phyloP scores from a whole-genome alignment of 2,888 invertebrate species.

The Epinotia nisella region DNA sequence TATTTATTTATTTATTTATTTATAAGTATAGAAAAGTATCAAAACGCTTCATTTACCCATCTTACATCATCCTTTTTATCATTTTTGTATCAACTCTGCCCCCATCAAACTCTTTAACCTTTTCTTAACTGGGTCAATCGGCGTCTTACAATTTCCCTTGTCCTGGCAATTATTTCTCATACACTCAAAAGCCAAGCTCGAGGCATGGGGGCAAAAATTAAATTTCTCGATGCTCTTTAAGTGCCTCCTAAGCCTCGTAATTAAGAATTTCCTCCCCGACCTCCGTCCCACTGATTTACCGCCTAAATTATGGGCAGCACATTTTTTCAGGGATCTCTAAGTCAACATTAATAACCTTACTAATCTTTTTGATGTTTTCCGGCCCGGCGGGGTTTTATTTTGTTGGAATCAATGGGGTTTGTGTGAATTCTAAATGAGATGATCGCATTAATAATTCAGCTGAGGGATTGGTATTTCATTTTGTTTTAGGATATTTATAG shows the following conservation, averaged over 20 bases:
- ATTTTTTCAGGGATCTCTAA: conserved; percentile 43
- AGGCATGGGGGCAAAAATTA: conserved; percentile 57
- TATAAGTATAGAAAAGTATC: too few relatives aligned
- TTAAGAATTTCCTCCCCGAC: conserved; percentile 74
- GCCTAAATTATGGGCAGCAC: conserved; percentile 63
- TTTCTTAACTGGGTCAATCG: not conserved
- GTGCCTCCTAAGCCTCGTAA: conserved; percentile 65
- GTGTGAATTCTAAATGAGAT: conserved; percentile 25
- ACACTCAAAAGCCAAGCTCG: conserved; percentile 17
- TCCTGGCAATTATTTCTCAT: not conserved
- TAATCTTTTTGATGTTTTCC: conserved; percentile 39
- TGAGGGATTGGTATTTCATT: conserved; percentile 1
- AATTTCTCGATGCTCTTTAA: conserved; percentile 57
- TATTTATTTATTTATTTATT: too few relatives aligned
- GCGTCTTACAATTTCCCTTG: not conserved
- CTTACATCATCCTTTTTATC: too few relatives aligned
- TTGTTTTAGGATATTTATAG: not conserved
- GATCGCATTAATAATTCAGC: conserved; percentile 14
- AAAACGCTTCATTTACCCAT: not conserved
- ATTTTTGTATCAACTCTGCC: too few relatives aligned
- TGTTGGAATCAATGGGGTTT: conserved; percentile 24
- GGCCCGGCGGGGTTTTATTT: not conserved
- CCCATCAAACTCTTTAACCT: not conserved
- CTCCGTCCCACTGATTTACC: conserved; percentile 67
- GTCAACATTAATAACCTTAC: conserved; percentile 39